A percentile compares a stretch with the other conserved stretches of the same genome.
Conservation (phyloP, 2,113 vertebrate genomes). For the Mus musculus region DNA sequence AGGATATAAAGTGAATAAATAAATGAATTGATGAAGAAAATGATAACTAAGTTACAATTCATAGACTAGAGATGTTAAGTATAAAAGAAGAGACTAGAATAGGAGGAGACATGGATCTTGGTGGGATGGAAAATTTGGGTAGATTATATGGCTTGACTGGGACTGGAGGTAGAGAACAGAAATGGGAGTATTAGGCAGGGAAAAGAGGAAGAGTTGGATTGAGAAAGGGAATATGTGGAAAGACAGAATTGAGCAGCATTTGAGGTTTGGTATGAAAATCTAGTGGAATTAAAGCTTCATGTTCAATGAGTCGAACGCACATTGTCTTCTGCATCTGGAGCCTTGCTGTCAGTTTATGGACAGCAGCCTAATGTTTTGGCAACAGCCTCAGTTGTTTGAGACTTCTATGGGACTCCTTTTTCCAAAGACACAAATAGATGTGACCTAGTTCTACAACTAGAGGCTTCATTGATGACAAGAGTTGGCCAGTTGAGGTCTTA, state of each 20-base stretch:
- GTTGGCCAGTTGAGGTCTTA: background rate
- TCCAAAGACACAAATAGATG: background rate
- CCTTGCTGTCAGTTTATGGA: background rate
- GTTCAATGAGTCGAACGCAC: background rate
- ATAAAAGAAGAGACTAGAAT: background rate
- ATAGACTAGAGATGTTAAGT: background rate
- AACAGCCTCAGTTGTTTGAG: background rate
- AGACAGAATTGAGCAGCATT: background rate
- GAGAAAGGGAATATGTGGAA: background rate
- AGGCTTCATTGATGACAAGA: background rate
- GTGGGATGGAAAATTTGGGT: background rate
- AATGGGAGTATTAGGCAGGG: background rate
- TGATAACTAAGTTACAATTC: background rate
- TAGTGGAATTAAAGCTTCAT: background rate
- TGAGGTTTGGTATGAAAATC: background rate
- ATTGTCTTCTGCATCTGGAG: background rate
- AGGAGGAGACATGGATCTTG: background rate
- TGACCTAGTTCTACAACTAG: background rate
- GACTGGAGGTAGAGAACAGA: background rate
- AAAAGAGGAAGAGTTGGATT: background rate
- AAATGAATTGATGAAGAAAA: too few species aligned
- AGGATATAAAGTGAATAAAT: too few species aligned
- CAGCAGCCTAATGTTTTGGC: background rate
- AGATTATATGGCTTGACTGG: background rate
- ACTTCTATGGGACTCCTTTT: background rate